Base-by-base conservation (phyloP, 2,113 vertebrate genomes). In the Muscicapa adusta region DNA sequence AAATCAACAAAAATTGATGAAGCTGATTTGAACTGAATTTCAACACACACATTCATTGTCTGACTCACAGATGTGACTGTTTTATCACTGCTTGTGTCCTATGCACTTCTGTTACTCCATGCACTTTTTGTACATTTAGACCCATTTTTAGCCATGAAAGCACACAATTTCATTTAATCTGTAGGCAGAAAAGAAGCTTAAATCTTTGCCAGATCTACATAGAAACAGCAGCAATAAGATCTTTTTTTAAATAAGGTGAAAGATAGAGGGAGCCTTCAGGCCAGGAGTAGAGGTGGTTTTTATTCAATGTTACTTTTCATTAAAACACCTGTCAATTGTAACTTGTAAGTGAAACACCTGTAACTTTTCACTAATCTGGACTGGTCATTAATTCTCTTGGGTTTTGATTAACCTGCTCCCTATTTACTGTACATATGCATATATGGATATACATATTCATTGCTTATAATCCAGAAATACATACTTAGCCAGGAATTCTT, bases 131-230 rank as follows among this genome's bases (percentile, higher is more conserved):
- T 50, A 16, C 34, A 57, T 50, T 74, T 73, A 43, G 54, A 50
- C 25, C 7, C 20, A 3, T 36, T 62, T 26, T 42, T 62, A 58
- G 15, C 29, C 17, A 6, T 40, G n/a, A 40, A 90, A 75, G 11
- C 13, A 25, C 8, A 24, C 0, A 1, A 36, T 82, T 85, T 62
- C 18, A 65, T 43, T 68, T 53, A 47, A 67, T 19, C 3, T 36
- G 7, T 23, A 43, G 24, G 20, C 22, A 76, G 56, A 65, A 83
- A 29, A 82, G 25, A 26, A 57, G 5, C 20, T 62, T 34, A 10
- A 0, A 2, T 31, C 29, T 50, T 63, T 63, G 2, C 14, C 2
- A 8, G 36, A 26, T 28, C 45, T 53, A 48, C 8, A 2, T 43
- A 57, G 57, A 85, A 93, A 40, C 3, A 72, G 50, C n/a, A 83